Conservation (phyloP, 2,113 vertebrate species). For the Sinocyclocheilus grahami region DNA sequence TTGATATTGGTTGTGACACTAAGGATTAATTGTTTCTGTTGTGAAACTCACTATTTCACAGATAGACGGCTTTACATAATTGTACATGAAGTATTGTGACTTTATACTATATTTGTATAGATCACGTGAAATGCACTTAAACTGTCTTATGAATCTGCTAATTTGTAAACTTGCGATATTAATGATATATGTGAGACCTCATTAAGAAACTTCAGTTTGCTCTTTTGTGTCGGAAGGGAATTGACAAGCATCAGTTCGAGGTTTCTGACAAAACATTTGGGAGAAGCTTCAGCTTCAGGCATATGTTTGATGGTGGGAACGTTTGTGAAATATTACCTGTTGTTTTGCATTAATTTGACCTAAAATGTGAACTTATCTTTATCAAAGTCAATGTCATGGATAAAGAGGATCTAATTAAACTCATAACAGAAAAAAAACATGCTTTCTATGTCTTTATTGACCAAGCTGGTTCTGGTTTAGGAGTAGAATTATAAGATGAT, state of each 20-base stretch:
- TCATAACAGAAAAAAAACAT: background rate
- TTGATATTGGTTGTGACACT: background rate
- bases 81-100: constrained; percentile 30
- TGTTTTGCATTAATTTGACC: constrained; percentile 10
- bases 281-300: background rate
- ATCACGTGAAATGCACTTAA: constrained; percentile 48
- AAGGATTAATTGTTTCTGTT: background rate
- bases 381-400: constrained; percentile 15
- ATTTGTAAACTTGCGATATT: constrained; percentile 47
- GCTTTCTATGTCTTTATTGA: constrained; percentile 1
- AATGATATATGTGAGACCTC: constrained; percentile 43
- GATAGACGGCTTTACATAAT: constrained; percentile 35
- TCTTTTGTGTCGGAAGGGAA: constrained; percentile 18
- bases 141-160: constrained; percentile 52
- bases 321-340: constrained; percentile 2
- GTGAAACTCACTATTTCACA: background rate
- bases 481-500: background rate
- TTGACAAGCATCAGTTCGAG: background rate
- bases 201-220: constrained; percentile 44
- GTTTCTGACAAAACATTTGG: background rate
- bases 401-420: constrained; percentile 24
- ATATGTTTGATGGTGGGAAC: background rate
- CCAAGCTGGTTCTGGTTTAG: background rate
- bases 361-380: constrained; percentile 29
- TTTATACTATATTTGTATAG: constrained; percentile 57